These are phyloP conservation scores for Excalfactoria chinensis DNA, from an alignment of 2,113 vertebrate species.

Conservation along the genomic window DNA sequence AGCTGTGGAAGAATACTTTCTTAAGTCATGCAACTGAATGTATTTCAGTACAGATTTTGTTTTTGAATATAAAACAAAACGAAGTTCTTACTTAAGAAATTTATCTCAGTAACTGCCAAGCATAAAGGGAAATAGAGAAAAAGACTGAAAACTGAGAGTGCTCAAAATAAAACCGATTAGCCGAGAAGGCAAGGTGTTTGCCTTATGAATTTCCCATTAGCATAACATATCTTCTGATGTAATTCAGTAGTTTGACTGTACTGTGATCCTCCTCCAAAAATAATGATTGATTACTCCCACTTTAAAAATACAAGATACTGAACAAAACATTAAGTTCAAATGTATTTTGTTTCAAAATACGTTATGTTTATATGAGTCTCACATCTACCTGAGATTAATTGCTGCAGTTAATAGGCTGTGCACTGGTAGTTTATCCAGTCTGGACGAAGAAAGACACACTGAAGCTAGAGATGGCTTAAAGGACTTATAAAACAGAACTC, in stretches of 20 bases:
- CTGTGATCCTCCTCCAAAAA: neutral
- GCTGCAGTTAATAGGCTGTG: neutral
- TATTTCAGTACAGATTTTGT: neutral
- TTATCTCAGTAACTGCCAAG: neutral
- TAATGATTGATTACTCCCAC: neutral
- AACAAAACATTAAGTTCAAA: neutral
- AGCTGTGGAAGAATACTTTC: neutral
- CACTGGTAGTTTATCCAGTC: neutral
- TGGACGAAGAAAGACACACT: neutral
- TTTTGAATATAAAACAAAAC: neutral
- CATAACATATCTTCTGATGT: accelerated
- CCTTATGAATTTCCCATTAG: neutral
- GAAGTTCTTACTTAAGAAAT: neutral
- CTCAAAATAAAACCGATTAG: neutral
- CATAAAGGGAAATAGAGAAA: neutral
- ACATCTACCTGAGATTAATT: neutral
- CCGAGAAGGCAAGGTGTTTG: neutral
- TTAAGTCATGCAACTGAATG: neutral
- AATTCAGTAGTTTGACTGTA: neutral
- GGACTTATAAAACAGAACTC: neutral
- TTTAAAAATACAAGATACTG: neutral
- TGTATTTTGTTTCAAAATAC: neutral
- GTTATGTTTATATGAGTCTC: neutral
- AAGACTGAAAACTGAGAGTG: neutral
- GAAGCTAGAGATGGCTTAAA: neutral